A percentile compares a stretch with the other conserved stretches of the same genome.
Evolutionary conservation across 2,113 vertebrate species (phyloP).

Genomic region (Prochilodus magdalenae): DNA sequence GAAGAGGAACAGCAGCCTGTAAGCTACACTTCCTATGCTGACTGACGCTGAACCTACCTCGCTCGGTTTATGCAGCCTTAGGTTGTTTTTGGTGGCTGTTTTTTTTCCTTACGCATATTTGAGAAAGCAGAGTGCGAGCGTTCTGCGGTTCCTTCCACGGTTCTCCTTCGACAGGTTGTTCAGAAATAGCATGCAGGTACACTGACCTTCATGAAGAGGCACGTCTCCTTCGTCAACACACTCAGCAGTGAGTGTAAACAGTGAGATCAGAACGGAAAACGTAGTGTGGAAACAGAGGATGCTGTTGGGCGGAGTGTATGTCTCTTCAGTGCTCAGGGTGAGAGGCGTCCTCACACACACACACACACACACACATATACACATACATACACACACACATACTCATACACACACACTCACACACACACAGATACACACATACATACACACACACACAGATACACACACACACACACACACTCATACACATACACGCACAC

Average conservation of each 20-base stretch:
- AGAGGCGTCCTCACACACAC: constrained; percentile 22
- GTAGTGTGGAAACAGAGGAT: constrained; percentile 65
- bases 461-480: constrained; percentile 53
- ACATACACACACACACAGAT: constrained; percentile 55
- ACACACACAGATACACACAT: constrained; percentile 50
- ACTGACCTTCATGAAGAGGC: constrained; percentile 67
- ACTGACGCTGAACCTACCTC: no score
- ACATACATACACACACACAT: constrained; percentile 51
- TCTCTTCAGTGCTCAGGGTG: constrained; percentile 4
- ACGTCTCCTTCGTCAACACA: constrained; percentile 43
- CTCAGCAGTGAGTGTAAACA: constrained; percentile 71
- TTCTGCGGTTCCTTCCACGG: not conserved
- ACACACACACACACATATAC: constrained; percentile 54
- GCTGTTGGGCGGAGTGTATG: constrained; percentile 37
- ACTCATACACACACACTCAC: constrained; percentile 51
- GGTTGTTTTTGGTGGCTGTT: no score
- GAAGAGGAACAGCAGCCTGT: no score
- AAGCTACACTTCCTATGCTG: no score
- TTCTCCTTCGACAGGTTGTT: constrained; percentile 17
- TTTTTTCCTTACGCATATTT: no score
- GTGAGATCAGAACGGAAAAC: constrained; percentile 70
- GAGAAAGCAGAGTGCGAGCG: not conserved
- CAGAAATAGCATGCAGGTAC: constrained; percentile 64
- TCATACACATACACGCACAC: constrained; percentile 57
- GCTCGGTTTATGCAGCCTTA: no score